Conservation (phyloP, 2,797 vertebrate species). For the Apogon talboti region DNA sequence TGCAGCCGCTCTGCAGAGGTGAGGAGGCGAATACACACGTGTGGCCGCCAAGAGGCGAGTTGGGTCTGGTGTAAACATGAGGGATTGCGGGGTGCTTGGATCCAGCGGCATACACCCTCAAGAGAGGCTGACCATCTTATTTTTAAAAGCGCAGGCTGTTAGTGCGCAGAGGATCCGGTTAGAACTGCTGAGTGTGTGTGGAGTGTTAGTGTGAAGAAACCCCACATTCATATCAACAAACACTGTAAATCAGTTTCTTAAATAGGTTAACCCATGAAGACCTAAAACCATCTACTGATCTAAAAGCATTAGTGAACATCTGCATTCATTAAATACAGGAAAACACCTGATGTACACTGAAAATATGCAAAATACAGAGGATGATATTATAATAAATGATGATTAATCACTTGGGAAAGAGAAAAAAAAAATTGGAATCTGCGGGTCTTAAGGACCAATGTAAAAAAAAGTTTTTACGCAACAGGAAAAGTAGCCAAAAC, state of each 20-base stretch:
- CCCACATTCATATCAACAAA: background rate
- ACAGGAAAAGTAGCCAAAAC: too few species aligned
- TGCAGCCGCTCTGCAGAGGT: slow-evolving; percentile 76
- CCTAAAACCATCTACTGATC: too few species aligned
- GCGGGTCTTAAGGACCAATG: too few species aligned
- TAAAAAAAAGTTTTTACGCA: too few species aligned
- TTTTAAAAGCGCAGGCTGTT: slow-evolving; percentile 35
- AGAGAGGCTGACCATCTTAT: slow-evolving; percentile 34
- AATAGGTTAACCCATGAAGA: too few species aligned
- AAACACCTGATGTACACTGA: too few species aligned
- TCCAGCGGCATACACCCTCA: slow-evolving; percentile 35
- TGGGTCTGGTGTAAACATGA: slow-evolving; percentile 66
- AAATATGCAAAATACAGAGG: too few species aligned
- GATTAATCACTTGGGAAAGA: too few species aligned
- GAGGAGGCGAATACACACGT: slow-evolving; percentile 79
- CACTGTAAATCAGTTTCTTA: background rate
- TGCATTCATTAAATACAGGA: too few species aligned
- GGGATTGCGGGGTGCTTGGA: slow-evolving; percentile 31
- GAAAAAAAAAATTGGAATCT: too few species aligned
- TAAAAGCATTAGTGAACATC: too few species aligned
- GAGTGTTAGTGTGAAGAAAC: background rate
- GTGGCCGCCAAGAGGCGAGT: slow-evolving; percentile 73
- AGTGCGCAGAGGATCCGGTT: background rate
- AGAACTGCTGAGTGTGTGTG: slow-evolving; percentile 5
- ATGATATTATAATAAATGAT: too few species aligned